These are phyloP conservation scores for Eulemur rubriventer DNA, from an alignment of 2,797 vertebrate genomes.

Conservation along the genomic window DNA sequence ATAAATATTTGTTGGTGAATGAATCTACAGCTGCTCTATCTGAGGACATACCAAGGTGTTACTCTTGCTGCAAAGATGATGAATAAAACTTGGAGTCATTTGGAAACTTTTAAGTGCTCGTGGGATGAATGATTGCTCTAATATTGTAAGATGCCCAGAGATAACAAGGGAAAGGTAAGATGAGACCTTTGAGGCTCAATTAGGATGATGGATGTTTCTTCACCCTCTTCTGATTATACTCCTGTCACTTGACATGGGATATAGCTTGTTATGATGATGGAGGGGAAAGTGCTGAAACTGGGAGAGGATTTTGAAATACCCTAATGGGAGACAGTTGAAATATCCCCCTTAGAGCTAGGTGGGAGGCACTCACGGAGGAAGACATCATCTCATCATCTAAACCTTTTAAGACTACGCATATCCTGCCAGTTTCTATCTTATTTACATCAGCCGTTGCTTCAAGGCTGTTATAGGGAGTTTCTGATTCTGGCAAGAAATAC, in stretches of 20 bases:
- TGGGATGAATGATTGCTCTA: slow-evolving; percentile 9
- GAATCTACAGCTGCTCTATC: neutral
- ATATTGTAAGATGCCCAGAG: neutral
- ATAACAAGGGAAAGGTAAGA: slow-evolving; percentile 27
- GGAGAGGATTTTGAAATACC: neutral
- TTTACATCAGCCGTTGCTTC: neutral
- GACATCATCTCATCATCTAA: neutral
- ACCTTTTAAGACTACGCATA: neutral
- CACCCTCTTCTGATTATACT: slow-evolving; percentile 23
- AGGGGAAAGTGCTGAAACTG: slow-evolving; percentile 28
- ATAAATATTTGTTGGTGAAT: slow-evolving; percentile 9
- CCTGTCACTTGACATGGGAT: slow-evolving; percentile 37
- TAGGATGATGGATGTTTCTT: slow-evolving; percentile 54
- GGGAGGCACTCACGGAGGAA: neutral
- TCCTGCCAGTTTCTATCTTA: slow-evolving; percentile 15
- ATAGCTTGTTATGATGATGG: slow-evolving; percentile 59
- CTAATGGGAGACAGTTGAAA: slow-evolving; percentile 5
- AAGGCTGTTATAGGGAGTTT: neutral
- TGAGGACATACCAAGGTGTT: neutral
- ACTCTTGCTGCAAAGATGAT: neutral
- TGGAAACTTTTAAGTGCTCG: slow-evolving; percentile 53
- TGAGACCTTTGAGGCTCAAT: slow-evolving; percentile 53
- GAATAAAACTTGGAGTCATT: slow-evolving; percentile 33
- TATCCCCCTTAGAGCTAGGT: neutral
- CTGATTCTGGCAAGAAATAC: slow-evolving; percentile 15